Base-by-base conservation (phyloP, 30 jellyfish, hydroid and myxozoan genomes). In the Aurelia aurita region DNA sequence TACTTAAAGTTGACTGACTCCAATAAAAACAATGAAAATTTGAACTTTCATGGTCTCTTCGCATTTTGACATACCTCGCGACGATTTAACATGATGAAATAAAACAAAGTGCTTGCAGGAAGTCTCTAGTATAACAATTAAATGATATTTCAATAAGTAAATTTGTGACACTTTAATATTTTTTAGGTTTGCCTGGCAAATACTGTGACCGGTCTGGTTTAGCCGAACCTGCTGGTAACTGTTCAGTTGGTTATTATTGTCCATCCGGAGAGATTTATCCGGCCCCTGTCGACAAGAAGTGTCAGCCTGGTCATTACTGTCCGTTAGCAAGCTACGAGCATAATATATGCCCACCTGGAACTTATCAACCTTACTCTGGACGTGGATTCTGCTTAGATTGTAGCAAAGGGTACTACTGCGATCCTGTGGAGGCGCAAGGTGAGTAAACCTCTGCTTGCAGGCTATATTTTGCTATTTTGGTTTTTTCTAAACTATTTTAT, bases 271-370 rank as follows among this genome's bases (percentile, higher is more conserved):
- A 84, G 69, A 79, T 84, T 32, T 72, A 79, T 71, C 99, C 99
- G 13, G 84, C 96, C 26, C 98, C 98, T 5, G 77, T 46, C 13
- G 97, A 83, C 68, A 94, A 89, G 44, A 74, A 14, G 54, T 94
- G 99, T 68, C 97, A 88, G 31, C 99, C 99, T 28, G 99, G 99
- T 5, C 97, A 88, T 72, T 83, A 84, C 67, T 94, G 99, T 59
- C 99, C 99, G 1, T 11, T 43, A 5, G 95, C 85, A 14, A 94
- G 99, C 58, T 66, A 70, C 85, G 62, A 83, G 20, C 99, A 94
- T 60, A 63, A 82, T 64, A 89, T 89, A 16, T 94, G 99, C 62
- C 91, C 89, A 35, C 92, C 97, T 27, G 99, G 99, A 18, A 61
- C 91, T 15, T 94, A 88, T 58, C 99, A 94, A 49, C 97, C 96